Conservation (phyloP, 1,140 invertebrate genomes). For the Tetramorium parvispinum region DNA sequence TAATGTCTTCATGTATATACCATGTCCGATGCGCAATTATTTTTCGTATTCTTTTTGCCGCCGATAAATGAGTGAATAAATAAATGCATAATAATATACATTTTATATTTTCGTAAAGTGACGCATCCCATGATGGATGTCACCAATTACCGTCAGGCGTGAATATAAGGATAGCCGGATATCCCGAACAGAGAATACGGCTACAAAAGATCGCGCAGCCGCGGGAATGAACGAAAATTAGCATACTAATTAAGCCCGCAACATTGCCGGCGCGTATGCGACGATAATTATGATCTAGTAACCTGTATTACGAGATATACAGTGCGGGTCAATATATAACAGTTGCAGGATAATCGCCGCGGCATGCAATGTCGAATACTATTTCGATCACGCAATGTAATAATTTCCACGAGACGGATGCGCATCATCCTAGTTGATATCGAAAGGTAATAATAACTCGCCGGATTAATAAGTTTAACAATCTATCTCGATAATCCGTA, state of each 20-base stretch:
- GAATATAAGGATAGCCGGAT: background rate
- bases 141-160: background rate
- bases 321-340: constrained; percentile 35
- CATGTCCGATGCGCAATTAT: background rate
- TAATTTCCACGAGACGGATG: constrained; percentile 49
- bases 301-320: constrained; percentile 37
- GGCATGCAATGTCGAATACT: constrained; percentile 40
- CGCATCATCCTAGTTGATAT: constrained; percentile 31
- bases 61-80: background rate
- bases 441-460: constrained; percentile 39
- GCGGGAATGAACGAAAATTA: constrained; percentile 59
- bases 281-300: constrained; percentile 62
- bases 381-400: constrained; percentile 46
- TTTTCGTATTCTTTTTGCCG: background rate
- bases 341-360: constrained; percentile 46
- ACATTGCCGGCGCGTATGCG: constrained; percentile 38
- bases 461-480: constrained; percentile 48
- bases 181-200: background rate
- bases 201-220: constrained; percentile 26
- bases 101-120: background rate
- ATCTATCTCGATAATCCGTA: constrained; percentile 8
- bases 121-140: background rate
- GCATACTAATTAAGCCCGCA: constrained; percentile 60
- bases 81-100: background rate
- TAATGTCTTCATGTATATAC: background rate